These are phyloP conservation scores for Drosophila busckii DNA, from an alignment of 1,140 invertebrate genomes.

Conservation along the genomic window DNA sequence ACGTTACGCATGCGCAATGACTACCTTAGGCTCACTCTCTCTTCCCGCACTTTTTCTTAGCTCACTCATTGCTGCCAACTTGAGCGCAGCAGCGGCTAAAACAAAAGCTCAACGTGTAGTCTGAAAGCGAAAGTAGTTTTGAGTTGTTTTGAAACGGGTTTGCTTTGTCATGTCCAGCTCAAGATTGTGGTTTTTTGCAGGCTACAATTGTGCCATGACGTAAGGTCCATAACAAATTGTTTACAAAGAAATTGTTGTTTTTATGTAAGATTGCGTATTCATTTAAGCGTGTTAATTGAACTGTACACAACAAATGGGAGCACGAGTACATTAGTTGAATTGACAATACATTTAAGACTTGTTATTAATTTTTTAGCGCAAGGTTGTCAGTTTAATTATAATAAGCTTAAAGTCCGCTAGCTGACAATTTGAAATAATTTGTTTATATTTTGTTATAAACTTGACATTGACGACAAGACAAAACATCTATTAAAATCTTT, in stretches of 20 bases:
- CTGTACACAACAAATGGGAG: no score
- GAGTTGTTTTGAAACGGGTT: slow-evolving; percentile 51
- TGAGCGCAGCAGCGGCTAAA: slow-evolving; percentile 32
- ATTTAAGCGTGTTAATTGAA: slow-evolving; percentile 21
- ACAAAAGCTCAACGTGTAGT: slow-evolving; percentile 14
- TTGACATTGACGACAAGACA: no score
- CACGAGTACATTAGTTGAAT: no score
- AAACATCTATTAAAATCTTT: no score
- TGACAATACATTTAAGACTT: no score
- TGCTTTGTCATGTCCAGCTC: slow-evolving; percentile 19
- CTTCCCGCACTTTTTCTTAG: slow-evolving; percentile 23
- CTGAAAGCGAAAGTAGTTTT: slow-evolving; percentile 71
- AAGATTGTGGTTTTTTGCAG: no score
- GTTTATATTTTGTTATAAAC: no score
- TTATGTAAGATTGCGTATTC: slow-evolving; percentile 35
- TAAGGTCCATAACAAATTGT: slow-evolving; percentile 36
- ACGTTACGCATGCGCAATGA: slow-evolving; percentile 61
- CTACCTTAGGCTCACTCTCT: no score
- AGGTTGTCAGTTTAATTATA: no score
- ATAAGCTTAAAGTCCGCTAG: no score
- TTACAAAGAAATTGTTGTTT: slow-evolving; percentile 39
- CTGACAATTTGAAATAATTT: no score
- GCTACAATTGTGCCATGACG: slow-evolving; percentile 49
- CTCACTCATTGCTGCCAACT: neutral
- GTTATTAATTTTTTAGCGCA: no score